phyloP scores from a whole-genome alignment of 2,888 invertebrate species.

The Eulithis testata region DNA sequence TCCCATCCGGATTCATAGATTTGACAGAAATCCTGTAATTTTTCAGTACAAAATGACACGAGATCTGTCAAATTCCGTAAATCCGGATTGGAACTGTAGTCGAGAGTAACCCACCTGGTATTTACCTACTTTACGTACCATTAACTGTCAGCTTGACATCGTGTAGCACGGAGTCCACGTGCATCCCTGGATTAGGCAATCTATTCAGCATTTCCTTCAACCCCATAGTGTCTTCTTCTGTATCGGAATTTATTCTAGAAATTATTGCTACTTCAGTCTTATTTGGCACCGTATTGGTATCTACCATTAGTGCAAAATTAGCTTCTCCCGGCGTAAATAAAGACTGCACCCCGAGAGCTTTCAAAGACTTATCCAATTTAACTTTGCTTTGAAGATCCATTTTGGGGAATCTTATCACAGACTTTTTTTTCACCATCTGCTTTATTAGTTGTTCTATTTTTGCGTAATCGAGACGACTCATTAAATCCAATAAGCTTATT shows the following conservation, averaged over 20 bases:
- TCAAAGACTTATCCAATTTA: conserved; percentile 82
- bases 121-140: conserved; percentile 53
- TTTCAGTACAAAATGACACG: no score
- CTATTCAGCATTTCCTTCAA: conserved; percentile 55
- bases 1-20: no score
- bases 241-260: conserved; percentile 50
- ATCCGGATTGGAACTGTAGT: no score
- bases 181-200: conserved; percentile 85
- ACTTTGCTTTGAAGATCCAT: conserved; percentile 87
- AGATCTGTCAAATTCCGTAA: no score
- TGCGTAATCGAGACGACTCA: conserved; percentile 74
- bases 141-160: conserved; percentile 87
- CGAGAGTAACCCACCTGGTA: no score
- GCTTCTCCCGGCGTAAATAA: conserved; percentile 86
- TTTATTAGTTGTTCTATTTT: conserved; percentile 79
- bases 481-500: conserved; percentile 73
- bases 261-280: conserved; percentile 58
- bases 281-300: conserved; percentile 48
- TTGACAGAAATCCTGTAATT: no score
- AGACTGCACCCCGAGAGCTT: conserved; percentile 84
- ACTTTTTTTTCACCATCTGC: conserved; percentile 71
- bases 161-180: conserved; percentile 86
- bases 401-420: conserved; percentile 87
- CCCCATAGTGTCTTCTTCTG: conserved; percentile 40
- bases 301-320: conserved; percentile 88